phyloP scores from a whole-genome alignment of 1,140 invertebrate genomes.

The Aphelenchoides avenae region DNA sequence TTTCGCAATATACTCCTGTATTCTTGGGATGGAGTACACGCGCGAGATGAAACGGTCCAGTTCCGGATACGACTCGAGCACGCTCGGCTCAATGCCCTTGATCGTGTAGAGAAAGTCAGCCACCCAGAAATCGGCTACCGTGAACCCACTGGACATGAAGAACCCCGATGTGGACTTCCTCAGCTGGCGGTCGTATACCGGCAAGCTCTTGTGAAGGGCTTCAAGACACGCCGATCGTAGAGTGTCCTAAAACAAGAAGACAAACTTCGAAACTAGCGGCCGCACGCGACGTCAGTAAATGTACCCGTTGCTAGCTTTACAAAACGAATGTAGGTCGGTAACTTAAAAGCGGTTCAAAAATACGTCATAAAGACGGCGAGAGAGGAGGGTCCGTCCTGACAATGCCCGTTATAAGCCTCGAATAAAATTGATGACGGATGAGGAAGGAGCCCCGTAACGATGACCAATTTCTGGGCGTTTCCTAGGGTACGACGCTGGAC shows the following conservation, averaged over 20 bases:
- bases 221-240: not conserved
- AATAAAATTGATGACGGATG: conserved; percentile 2
- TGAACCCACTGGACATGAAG: not conserved
- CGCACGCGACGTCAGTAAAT: not conserved
- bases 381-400: not conserved
- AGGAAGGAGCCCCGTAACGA: no score
- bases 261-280: not conserved
- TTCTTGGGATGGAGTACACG: no score
- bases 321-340: conserved; percentile 1
- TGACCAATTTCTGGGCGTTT: no score
- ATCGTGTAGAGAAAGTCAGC: conserved; percentile 15
- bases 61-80: conserved; percentile 14
- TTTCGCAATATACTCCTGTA: no score
- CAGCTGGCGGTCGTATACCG: not conserved
- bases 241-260: not conserved
- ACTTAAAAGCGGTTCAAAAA: not conserved
- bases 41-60: not conserved
- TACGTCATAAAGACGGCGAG: not conserved
- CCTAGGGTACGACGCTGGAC: not conserved
- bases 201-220: not conserved
- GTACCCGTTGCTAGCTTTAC: not conserved
- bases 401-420: not conserved
- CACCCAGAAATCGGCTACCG: conserved; percentile 7
- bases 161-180: not conserved
- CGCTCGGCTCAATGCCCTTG: conserved; percentile 6